These are phyloP conservation scores for Myotis myotis DNA, from an alignment of 2,797 vertebrate species.

Conservation along the genomic window DNA sequence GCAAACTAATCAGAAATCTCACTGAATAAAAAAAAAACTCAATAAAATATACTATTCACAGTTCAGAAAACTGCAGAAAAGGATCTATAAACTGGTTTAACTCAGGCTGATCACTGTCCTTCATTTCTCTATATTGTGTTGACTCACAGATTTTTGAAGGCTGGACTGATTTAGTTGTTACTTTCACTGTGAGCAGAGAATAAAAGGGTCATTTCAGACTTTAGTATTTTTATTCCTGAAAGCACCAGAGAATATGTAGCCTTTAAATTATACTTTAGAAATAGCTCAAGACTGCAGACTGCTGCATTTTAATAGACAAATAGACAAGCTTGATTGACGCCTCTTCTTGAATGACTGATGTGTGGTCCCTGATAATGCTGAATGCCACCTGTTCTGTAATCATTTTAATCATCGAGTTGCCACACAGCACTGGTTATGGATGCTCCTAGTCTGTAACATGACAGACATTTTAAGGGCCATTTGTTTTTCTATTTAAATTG, in stretches of 20 bases:
- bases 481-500: slow-evolving; percentile 73
- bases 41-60: background rate
- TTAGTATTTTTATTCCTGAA: slow-evolving; percentile 11
- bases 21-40: background rate
- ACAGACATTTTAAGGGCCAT: slow-evolving; percentile 73
- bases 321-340: slow-evolving; percentile 76
- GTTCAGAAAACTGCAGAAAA: background rate
- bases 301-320: slow-evolving; percentile 67
- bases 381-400: slow-evolving; percentile 79
- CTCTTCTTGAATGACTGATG: slow-evolving; percentile 75
- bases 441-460: slow-evolving; percentile 72
- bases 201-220: background rate
- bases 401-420: slow-evolving; percentile 77
- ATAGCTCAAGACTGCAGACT: slow-evolving; percentile 55
- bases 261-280: slow-evolving; percentile 57
- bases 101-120: background rate
- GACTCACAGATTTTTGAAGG: background rate
- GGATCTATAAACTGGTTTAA: background rate
- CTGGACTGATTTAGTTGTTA: background rate
- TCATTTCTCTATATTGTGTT: background rate
- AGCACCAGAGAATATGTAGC: background rate
- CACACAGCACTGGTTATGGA: slow-evolving; percentile 58
- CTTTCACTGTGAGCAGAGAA: background rate
- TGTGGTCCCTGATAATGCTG: slow-evolving; percentile 66
- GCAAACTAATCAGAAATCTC: background rate